phyloP scores from a whole-genome alignment of 2,113 vertebrate species.

The Nannospalax galili region DNA sequence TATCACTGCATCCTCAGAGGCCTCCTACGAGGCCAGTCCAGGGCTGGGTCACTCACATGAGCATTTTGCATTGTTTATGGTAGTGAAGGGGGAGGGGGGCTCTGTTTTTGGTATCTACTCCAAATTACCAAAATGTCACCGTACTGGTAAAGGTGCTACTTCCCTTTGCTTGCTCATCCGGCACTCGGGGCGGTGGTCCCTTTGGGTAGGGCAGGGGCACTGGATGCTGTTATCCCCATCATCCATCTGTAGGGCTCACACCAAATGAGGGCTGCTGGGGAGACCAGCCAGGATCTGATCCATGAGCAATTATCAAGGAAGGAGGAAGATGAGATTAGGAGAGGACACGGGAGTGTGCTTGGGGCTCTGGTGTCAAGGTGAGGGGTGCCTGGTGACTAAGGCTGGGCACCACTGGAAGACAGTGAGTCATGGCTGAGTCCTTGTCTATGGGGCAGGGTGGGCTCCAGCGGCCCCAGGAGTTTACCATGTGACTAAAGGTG shows the following conservation, averaged over 20 bases:
- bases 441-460: conserved; percentile 23
- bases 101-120: background rate
- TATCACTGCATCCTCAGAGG: background rate
- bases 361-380: background rate
- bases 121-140: background rate
- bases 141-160: background rate
- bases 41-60: background rate
- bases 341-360: too few species aligned
- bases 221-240: background rate
- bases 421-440: conserved; percentile 68
- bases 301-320: background rate
- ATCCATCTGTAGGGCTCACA: conserved; percentile 4
- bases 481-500: conserved; percentile 42
- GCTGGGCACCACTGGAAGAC: background rate
- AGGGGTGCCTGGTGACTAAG: conserved; percentile 34
- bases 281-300: conserved; percentile 11
- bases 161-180: background rate
- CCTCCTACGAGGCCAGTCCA: background rate
- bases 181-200: background rate
- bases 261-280: background rate
- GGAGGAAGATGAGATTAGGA: background rate
- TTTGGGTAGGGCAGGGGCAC: background rate
- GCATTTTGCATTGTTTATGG: background rate
- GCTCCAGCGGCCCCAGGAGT: background rate
- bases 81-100: too few species aligned